phyloP scores from a whole-genome alignment of 2,113 vertebrate species.

The Sander lucioperca region DNA sequence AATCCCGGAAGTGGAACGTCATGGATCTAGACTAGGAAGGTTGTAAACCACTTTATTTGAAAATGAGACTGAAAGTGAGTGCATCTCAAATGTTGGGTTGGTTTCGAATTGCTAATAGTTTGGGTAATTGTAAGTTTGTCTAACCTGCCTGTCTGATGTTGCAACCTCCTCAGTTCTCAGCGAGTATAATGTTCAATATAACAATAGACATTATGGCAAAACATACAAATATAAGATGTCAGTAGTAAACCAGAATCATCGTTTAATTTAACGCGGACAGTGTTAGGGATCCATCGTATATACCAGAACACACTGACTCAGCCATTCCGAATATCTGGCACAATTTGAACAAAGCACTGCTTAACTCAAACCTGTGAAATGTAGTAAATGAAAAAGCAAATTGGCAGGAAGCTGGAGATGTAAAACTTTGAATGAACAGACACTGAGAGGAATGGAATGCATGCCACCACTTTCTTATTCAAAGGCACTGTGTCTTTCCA shows the following conservation, averaged over 20 bases:
- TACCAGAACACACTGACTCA: not conserved
- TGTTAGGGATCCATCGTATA: not conserved
- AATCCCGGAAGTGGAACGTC: too few relatives aligned
- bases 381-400: conserved; percentile 20
- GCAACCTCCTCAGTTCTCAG: not conserved
- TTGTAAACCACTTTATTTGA: too few relatives aligned
- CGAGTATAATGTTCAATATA: not conserved
- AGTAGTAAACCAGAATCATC: conserved; percentile 20
- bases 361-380: conserved; percentile 30
- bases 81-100: not conserved
- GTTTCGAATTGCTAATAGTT: too few relatives aligned
- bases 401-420: conserved; percentile 22
- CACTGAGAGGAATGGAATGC: conserved; percentile 68
- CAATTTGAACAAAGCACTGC: conserved; percentile 63
- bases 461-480: conserved; percentile 63
- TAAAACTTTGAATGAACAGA: conserved; percentile 61
- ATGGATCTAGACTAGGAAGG: too few relatives aligned
- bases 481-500: conserved; percentile 82
- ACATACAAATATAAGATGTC: not conserved
- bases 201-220: not conserved
- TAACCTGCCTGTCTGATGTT: not conserved
- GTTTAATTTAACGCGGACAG: not conserved
- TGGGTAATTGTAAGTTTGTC: not conserved
- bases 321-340: conserved; percentile 8
- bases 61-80: not conserved